These are phyloP conservation scores for Novumbra hubbsi DNA, from an alignment of 2,797 vertebrate genomes.

Conservation along the genomic window DNA sequence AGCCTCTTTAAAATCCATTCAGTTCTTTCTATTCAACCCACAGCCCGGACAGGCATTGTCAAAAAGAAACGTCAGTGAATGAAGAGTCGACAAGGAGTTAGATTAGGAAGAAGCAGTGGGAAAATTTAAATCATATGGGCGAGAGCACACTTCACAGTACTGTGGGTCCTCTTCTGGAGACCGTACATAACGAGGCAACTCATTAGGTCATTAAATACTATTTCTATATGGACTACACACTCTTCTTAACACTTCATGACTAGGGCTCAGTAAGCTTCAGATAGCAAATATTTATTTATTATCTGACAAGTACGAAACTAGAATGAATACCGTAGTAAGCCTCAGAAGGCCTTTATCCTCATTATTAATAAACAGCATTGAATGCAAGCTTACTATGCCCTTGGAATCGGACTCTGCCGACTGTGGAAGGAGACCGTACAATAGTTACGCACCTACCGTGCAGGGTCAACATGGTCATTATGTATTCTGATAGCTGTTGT, in stretches of 20 bases:
- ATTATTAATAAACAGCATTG: background rate
- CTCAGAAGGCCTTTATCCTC: background rate
- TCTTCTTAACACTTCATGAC: background rate
- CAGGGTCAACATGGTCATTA: background rate
- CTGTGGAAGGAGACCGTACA: slow-evolving; percentile 9
- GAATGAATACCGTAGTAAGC: background rate
- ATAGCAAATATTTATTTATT: background rate
- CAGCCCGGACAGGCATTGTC: slow-evolving; percentile 31
- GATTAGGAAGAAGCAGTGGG: slow-evolving; percentile 22
- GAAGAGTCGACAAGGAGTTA: slow-evolving; percentile 52
- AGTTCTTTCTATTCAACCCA: slow-evolving; percentile 17
- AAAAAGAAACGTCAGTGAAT: slow-evolving; percentile 42
- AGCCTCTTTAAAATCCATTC: slow-evolving; percentile 26
- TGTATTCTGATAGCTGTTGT: background rate
- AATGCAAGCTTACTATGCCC: slow-evolving; percentile 33
- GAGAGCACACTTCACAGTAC: background rate
- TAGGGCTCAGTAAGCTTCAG: background rate
- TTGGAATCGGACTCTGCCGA: slow-evolving; percentile 40
- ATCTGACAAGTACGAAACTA: background rate
- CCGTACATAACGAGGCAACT: background rate
- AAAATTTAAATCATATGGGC: background rate
- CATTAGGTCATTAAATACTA: background rate
- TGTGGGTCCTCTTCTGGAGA: background rate
- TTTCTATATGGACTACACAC: background rate
- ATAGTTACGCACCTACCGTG: background rate